Evolutionary conservation across 2,888 invertebrate species (phyloP), one percentile per base, ranked within the genome.

Genomic region (Pammene aurita): DNA sequence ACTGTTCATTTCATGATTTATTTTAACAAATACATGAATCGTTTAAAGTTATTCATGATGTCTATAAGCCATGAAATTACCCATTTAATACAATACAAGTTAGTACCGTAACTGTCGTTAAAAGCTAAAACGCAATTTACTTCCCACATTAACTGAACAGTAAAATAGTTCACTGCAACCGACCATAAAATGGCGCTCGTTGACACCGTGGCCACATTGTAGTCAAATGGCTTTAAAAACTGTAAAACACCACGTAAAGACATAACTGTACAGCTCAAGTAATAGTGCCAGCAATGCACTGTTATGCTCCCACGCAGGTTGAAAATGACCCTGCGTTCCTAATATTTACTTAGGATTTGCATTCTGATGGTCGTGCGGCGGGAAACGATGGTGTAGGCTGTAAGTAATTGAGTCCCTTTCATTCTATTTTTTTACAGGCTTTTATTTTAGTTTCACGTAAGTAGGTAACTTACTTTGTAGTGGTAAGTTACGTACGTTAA

Each of bases 241-340:
- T 69, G 71, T 70, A 70, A 63, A 70, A 58, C 71, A 66, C 63
- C 67, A 68, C 73, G 70, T 60, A 63, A 67, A 73, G 72, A 67
- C 72, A 35, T 76, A 78, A 79, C 78, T 73, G 80, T 80, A 77
- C 76, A 73, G 76, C 75, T 74, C 79, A 74, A 80, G 77, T 84
- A 82, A 82, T 84, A 84, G 69, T 73, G 72, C 42, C n/a, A 34
- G 26, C 52, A 26, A 54, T n/a, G 34, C n/a, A 54, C 54, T 54
- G 54, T 54, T 54, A 54, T 52, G 52, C 52, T 52, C 52, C 26
- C 52, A 54, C 52, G 34, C 52, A 52, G 7, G 34, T 54, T 38
- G 38, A 2, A 38, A 9, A 38, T 42, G 42, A 42, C 10, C 42
- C 11, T 42, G 42, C 11, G 10, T 42, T 42, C 42, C 42, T 2